phyloP scores from a whole-genome alignment of 2,888 invertebrate species.

The Eupithecia tripunctaria region DNA sequence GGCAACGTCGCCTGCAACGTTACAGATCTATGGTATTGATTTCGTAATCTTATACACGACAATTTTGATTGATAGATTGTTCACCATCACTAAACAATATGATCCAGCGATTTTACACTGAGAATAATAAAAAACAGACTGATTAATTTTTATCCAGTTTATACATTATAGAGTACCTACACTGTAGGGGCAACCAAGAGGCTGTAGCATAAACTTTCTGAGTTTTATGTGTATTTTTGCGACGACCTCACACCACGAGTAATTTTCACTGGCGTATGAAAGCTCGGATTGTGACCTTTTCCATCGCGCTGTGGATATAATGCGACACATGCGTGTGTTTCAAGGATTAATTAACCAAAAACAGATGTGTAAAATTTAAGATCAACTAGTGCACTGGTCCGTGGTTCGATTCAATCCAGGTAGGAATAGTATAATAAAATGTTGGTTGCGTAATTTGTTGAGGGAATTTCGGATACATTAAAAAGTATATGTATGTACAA shows the following conservation, averaged over 20 bases:
- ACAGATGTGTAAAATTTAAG: not conserved
- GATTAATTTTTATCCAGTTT: not conserved
- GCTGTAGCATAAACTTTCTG: not conserved
- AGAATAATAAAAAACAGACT: not conserved
- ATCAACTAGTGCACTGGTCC: not conserved
- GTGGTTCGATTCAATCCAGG: not conserved
- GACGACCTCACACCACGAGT: slow-evolving; percentile 36
- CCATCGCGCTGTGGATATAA: slow-evolving; percentile 29
- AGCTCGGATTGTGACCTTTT: slow-evolving; percentile 41
- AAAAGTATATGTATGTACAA: not conserved
- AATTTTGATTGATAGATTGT: not conserved
- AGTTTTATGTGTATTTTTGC: slow-evolving; percentile 17
- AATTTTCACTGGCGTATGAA: slow-evolving; percentile 44
- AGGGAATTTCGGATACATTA: not conserved
- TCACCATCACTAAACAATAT: no score
- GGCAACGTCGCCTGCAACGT: not conserved
- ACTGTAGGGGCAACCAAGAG: not conserved
- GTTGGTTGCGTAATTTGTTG: not conserved
- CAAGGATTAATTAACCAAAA: slow-evolving; percentile 15
- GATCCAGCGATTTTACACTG: no score
- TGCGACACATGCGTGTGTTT: slow-evolving; percentile 23
- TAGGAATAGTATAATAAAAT: not conserved
- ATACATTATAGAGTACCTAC: not conserved
- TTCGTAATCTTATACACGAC: not conserved
- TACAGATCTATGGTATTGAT: not conserved